Evolutionary conservation across 2,888 invertebrate genomes (phyloP).

Genomic region (Entomobrya multifasciata): DNA sequence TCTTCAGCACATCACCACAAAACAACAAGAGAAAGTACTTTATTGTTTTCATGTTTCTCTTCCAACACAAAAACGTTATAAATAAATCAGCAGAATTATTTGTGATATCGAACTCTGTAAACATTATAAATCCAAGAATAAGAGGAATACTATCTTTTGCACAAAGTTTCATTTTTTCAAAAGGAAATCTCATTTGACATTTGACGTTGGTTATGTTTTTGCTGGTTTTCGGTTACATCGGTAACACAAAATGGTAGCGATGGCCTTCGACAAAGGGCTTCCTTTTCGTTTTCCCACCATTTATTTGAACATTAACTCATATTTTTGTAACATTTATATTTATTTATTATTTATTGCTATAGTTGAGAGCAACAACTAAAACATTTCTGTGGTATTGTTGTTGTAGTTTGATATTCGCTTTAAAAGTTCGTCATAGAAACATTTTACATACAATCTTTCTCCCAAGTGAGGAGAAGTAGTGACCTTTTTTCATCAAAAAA

Average conservation of each 20-base stretch:
- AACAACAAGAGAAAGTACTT: slow-evolving; percentile 23
- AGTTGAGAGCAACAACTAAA: too few relatives aligned
- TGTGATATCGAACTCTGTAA: background rate
- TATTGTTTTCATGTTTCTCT: background rate
- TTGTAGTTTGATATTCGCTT: too few relatives aligned
- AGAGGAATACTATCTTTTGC: too few relatives aligned
- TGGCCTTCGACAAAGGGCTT: background rate
- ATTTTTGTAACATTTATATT: too few relatives aligned
- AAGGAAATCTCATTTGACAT: slow-evolving; percentile 14
- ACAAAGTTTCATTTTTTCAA: background rate
- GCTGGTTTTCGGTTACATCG: background rate
- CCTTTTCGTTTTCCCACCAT: too few relatives aligned
- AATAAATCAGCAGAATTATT: slow-evolving; percentile 35
- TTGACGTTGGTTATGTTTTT: slow-evolving; percentile 5
- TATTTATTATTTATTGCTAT: too few relatives aligned
- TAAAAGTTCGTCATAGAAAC: too few relatives aligned
- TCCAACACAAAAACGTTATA: background rate
- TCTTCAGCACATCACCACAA: too few relatives aligned
- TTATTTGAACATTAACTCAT: too few relatives aligned
- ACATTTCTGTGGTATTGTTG: too few relatives aligned
- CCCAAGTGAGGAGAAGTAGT: background rate
- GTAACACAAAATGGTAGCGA: background rate
- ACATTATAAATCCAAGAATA: too few relatives aligned
- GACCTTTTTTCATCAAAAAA: slow-evolving; percentile 12
- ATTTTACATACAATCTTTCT: background rate